phyloP scores from a whole-genome alignment of 2,113 vertebrate species.

The Bostrychus sinensis region DNA sequence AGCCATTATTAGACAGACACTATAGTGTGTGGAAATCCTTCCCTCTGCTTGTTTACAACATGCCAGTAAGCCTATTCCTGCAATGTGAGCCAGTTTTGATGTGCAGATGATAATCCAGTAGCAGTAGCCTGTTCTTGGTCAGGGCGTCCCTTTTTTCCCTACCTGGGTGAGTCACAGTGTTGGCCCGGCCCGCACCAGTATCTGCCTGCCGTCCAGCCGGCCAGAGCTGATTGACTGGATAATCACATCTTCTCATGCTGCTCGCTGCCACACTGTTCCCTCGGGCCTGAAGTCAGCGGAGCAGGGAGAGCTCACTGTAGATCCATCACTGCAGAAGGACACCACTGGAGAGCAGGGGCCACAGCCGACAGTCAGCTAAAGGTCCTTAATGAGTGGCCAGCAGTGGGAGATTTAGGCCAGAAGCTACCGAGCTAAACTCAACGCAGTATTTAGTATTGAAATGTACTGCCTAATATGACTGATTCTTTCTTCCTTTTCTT shows the following conservation, averaged over 20 bases:
- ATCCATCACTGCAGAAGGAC: slow-evolving; percentile 68
- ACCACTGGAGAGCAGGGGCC: slow-evolving; percentile 18
- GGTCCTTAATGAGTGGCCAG: slow-evolving; percentile 25
- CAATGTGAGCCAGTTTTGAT: slow-evolving; percentile 16
- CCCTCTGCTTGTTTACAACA: no score
- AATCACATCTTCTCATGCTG: slow-evolving; percentile 67
- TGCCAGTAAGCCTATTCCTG: no score
- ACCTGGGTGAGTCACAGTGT: slow-evolving; percentile 44
- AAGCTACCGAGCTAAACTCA: slow-evolving; percentile 24
- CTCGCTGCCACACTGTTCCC: slow-evolving; percentile 41
- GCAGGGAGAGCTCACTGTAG: slow-evolving; percentile 53
- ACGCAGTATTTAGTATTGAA: slow-evolving; percentile 28
- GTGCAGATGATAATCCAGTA: slow-evolving; percentile 34
- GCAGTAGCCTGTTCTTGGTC: slow-evolving; percentile 25
- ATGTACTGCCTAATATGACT: slow-evolving; percentile 36
- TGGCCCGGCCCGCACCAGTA: slow-evolving; percentile 23
- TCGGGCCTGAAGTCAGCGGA: slow-evolving; percentile 52
- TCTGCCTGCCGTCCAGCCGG: slow-evolving; percentile 48
- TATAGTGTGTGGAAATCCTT: no score
- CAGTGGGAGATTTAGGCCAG: slow-evolving; percentile 21
- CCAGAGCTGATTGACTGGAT: slow-evolving; percentile 67
- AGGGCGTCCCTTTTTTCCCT: slow-evolving; percentile 20
- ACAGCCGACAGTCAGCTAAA: slow-evolving; percentile 10
- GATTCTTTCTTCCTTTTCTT: slow-evolving; percentile 39
- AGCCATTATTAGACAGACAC: no score